Conservation (phyloP, 2,888 invertebrate species). For the Caenorhabditis sp. region DNA sequence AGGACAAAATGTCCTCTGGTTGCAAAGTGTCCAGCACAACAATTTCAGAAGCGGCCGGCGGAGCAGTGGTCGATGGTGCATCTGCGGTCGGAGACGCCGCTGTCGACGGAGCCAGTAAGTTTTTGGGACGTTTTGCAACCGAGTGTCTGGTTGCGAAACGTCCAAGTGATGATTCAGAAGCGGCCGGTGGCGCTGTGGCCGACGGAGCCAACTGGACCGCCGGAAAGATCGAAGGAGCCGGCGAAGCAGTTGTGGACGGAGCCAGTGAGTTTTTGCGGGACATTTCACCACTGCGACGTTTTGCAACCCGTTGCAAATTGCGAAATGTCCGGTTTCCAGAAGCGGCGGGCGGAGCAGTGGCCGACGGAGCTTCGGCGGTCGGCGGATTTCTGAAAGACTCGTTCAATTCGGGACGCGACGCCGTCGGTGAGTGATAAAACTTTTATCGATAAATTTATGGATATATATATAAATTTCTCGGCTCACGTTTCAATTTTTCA, state of each 20-base stretch:
- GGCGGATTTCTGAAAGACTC: constrained; percentile 51
- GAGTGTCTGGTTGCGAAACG: not conserved
- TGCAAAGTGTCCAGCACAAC: not conserved
- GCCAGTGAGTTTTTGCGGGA: constrained; percentile 38
- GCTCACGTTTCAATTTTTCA: not conserved
- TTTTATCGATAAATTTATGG: no score
- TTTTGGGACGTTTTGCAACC: not conserved
- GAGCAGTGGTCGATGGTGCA: constrained; percentile 34
- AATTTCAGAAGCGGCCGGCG: constrained; percentile 35
- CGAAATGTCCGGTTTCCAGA: not conserved
- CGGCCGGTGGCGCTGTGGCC: constrained; percentile 14
- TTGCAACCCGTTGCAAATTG: no score
- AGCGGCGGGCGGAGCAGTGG: constrained; percentile 41
- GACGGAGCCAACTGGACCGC: constrained; percentile 37
- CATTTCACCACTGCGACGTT: no score
- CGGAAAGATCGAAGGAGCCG: constrained; percentile 28
- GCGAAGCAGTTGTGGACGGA: constrained; percentile 42
- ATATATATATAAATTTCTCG: no score
- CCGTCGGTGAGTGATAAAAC: constrained; percentile 22
- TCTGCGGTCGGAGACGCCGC: constrained; percentile 33
- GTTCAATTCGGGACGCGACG: constrained; percentile 42
- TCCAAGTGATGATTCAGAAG: not conserved
- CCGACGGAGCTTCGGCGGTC: constrained; percentile 35
- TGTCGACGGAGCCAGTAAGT: constrained; percentile 40
- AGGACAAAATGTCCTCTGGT: no score